phyloP scores from a whole-genome alignment of 2,888 invertebrate genomes.

The Dendrolimus houi region DNA sequence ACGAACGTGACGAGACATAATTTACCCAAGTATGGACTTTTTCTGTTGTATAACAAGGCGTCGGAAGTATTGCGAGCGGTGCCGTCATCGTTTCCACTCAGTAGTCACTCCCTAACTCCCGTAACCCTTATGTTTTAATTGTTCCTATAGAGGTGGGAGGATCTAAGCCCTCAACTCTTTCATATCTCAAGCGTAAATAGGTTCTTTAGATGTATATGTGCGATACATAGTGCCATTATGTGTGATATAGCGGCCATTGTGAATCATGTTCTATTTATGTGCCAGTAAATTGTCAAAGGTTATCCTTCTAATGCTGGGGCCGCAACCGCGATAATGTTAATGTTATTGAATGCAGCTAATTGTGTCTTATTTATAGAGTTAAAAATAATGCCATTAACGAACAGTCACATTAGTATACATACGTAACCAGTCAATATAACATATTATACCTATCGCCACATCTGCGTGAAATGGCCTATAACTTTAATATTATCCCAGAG shows the following conservation, averaged over 20 bases:
- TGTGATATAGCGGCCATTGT: slow-evolving; percentile 27
- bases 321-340: too few relatives aligned
- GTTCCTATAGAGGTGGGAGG: slow-evolving; percentile 68
- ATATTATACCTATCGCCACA: too few relatives aligned
- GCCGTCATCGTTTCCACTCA: slow-evolving; percentile 60
- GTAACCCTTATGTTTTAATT: slow-evolving; percentile 65
- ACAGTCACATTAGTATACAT: too few relatives aligned
- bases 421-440: too few relatives aligned
- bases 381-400: too few relatives aligned
- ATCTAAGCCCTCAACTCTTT: slow-evolving; percentile 56
- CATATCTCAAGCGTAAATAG: slow-evolving; percentile 43
- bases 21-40: slow-evolving; percentile 51
- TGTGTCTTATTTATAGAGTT: too few relatives aligned
- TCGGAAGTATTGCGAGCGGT: slow-evolving; percentile 26
- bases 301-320: too few relatives aligned
- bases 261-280: background rate
- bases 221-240: slow-evolving; percentile 19
- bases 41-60: slow-evolving; percentile 38
- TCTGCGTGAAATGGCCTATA: too few relatives aligned
- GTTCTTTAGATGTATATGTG: slow-evolving; percentile 25
- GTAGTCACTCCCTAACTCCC: slow-evolving; percentile 54
- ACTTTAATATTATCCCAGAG: too few relatives aligned
- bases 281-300: too few relatives aligned
- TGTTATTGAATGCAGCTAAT: too few relatives aligned
- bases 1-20: slow-evolving; percentile 49